Evolutionary conservation across 2,113 vertebrate species (phyloP).

Genomic region (Rafetus swinhoei): DNA sequence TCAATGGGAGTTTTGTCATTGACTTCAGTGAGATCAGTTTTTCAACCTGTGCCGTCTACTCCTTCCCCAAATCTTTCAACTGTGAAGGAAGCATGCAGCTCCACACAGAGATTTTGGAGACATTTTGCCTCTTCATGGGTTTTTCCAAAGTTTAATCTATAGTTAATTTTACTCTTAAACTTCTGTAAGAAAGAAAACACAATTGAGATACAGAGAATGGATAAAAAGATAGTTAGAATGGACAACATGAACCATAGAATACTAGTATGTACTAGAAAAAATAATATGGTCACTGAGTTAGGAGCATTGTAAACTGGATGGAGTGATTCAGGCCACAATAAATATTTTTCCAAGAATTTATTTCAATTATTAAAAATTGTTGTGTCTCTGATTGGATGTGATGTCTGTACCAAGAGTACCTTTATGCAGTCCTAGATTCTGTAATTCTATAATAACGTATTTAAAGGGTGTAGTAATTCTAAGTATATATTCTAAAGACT

Average conservation of each 20-base stretch:
- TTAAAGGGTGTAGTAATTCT: background rate
- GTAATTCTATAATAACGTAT: accelerated
- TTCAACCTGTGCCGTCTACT: background rate
- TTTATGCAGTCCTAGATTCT: accelerated
- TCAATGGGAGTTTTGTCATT: background rate
- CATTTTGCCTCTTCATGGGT: accelerated
- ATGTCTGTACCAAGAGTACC: accelerated
- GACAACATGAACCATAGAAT: background rate
- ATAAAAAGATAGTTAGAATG: accelerated
- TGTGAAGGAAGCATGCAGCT: background rate
- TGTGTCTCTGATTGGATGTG: accelerated
- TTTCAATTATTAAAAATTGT: background rate
- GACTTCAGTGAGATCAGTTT: background rate
- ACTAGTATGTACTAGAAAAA: accelerated
- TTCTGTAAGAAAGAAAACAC: accelerated
- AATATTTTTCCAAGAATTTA: background rate
- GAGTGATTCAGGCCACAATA: background rate
- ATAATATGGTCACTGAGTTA: accelerated
- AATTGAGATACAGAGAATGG: accelerated
- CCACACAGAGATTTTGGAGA: background rate
- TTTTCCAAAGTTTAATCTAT: background rate
- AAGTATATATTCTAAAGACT: background rate
- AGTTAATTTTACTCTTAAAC: background rate
- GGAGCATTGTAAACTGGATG: background rate
- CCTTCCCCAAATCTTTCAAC: background rate